phyloP scores from a whole-genome alignment of 1,140 invertebrate species.

The Propsilocerus akamusi region DNA sequence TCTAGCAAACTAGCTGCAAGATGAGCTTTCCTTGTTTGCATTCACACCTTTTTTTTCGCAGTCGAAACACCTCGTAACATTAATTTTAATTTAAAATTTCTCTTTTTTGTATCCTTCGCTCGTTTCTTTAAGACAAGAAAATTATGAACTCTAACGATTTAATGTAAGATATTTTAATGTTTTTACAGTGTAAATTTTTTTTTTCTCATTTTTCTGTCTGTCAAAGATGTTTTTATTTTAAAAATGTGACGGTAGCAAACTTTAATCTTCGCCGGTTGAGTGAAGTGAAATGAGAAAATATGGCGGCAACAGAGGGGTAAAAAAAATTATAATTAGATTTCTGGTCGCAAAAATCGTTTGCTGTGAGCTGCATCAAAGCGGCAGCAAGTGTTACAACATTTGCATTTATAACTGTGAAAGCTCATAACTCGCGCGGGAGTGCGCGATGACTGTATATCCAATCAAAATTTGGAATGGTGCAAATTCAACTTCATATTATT shows the following conservation, averaged over 20 bases:
- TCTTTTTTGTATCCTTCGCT: neutral
- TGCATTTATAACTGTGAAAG: neutral
- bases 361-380: neutral
- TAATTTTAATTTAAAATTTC: neutral
- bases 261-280: slow-evolving; percentile 1
- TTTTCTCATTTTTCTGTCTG: neutral
- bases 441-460: neutral
- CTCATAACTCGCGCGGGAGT: neutral
- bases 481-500: too few species aligned
- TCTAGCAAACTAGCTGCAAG: too few species aligned
- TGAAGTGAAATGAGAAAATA: too few species aligned
- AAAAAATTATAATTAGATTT: slow-evolving; percentile 4
- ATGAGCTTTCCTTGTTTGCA: neutral
- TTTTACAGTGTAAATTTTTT: neutral
- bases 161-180: neutral
- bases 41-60: neutral
- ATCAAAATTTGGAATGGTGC: neutral
- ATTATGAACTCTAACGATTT: too few species aligned
- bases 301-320: too few species aligned
- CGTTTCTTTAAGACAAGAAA: too few species aligned
- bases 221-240: neutral
- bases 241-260: neutral
- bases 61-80: neutral
- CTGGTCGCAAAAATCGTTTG: neutral
- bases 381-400: slow-evolving; percentile 1